Conservation (phyloP, 2,888 invertebrate genomes). For the Athalia circularis region DNA sequence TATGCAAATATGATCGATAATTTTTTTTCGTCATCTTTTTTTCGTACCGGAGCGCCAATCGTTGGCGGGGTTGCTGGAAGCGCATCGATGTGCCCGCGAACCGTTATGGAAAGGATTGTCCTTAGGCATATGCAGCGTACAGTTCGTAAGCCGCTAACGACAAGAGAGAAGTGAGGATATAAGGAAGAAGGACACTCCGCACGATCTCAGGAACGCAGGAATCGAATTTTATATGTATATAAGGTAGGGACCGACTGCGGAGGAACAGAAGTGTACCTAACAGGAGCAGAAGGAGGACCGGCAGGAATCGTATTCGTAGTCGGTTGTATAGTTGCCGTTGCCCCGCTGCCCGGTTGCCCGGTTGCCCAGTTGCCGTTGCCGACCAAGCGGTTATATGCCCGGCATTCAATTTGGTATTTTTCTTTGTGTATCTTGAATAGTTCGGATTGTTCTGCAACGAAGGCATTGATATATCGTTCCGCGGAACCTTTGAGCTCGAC, state of each 20-base stretch:
- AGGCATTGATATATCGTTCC: slow-evolving; percentile 74
- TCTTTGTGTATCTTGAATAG: slow-evolving; percentile 74
- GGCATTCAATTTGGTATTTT: slow-evolving; percentile 75
- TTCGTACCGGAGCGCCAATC: too few species aligned
- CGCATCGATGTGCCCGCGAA: too few species aligned
- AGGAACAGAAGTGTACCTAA: slow-evolving; percentile 46
- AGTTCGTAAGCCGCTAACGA: neutral
- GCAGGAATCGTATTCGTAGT: slow-evolving; percentile 47
- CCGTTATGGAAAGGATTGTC: slow-evolving; percentile 14
- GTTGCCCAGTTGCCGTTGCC: slow-evolving; percentile 39
- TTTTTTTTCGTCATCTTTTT: too few species aligned
- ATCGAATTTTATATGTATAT: too few species aligned
- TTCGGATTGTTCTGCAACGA: slow-evolving; percentile 73
- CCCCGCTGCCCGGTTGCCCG: slow-evolving; percentile 22
- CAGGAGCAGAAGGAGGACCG: slow-evolving; percentile 51
- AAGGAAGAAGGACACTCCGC: slow-evolving; percentile 46
- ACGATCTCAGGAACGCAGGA: slow-evolving; percentile 46
- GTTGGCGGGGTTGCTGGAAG: too few species aligned
- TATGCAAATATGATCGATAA: too few species aligned
- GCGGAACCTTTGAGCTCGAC: slow-evolving; percentile 72
- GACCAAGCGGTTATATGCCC: slow-evolving; percentile 67
- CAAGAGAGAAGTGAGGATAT: slow-evolving; percentile 48
- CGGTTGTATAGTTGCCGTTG: slow-evolving; percentile 49
- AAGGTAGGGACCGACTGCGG: slow-evolving; percentile 46
- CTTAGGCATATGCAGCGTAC: slow-evolving; percentile 41